phyloP scores from a whole-genome alignment of 1,140 invertebrate genomes.

The Drosophila simulans region DNA sequence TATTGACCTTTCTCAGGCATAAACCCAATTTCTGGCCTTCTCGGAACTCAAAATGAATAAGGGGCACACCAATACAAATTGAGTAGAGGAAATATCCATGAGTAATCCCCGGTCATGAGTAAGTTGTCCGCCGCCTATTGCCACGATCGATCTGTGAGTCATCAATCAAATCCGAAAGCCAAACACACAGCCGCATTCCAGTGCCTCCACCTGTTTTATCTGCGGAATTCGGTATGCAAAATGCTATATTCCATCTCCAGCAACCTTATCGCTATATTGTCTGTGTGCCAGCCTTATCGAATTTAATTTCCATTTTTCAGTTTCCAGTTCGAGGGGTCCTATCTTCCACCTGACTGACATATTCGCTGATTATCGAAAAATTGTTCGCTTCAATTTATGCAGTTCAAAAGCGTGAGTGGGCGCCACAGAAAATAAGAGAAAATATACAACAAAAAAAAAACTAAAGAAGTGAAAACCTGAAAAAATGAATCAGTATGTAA shows the following conservation, averaged over 20 bases:
- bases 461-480: slow-evolving; percentile 19
- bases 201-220: slow-evolving; percentile 19
- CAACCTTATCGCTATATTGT: slow-evolving; percentile 13
- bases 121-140: slow-evolving; percentile 4
- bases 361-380: slow-evolving; percentile 3
- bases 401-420: slow-evolving; percentile 16
- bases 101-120: slow-evolving; percentile 51
- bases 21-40: not conserved
- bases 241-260: slow-evolving; percentile 22
- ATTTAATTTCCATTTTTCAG: slow-evolving; percentile 28
- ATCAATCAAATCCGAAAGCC: slow-evolving; percentile 43
- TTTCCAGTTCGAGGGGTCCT: slow-evolving; percentile 1
- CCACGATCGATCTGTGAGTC: slow-evolving; percentile 28
- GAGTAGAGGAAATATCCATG: slow-evolving; percentile 21
- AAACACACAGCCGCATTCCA: slow-evolving; percentile 19
- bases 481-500: slow-evolving; percentile 35
- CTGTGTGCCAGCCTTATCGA: slow-evolving; percentile 28
- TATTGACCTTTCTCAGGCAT: not conserved
- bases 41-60: not conserved
- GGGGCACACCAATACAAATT: not conserved
- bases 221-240: slow-evolving; percentile 31
- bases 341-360: slow-evolving; percentile 36
- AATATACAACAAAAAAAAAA: not conserved
- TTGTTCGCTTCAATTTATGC: slow-evolving; percentile 27
- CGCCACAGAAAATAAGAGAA: slow-evolving; percentile 5